phyloP scores from a whole-genome alignment of 2,113 vertebrate species.

The Lota lota region DNA sequence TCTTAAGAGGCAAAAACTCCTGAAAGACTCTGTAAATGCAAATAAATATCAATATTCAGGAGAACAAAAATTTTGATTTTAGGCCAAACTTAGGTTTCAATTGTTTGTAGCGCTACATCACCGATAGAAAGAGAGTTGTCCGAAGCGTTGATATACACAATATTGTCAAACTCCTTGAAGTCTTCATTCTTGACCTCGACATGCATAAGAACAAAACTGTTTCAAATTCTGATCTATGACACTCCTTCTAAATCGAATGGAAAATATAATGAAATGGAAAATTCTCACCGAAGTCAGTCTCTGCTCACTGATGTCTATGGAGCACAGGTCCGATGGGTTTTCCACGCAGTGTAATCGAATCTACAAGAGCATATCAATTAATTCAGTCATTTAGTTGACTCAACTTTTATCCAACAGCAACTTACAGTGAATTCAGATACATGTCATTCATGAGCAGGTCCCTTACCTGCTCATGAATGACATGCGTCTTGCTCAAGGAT shows the following conservation, averaged over 20 bases:
- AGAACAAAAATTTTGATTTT: background rate
- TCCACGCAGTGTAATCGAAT: constrained; percentile 73
- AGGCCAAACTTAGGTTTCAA: background rate
- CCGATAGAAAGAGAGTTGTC: constrained; percentile 80
- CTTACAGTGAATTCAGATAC: too few relatives aligned
- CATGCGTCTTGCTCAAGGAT: too few relatives aligned
- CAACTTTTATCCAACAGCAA: too few relatives aligned
- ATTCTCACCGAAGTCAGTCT: constrained; percentile 74
- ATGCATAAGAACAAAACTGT: background rate
- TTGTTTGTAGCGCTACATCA: constrained; percentile 41
- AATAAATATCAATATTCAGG: background rate
- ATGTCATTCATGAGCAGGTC: too few relatives aligned
- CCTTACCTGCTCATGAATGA: too few relatives aligned
- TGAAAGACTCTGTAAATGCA: constrained; percentile 71
- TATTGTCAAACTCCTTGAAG: constrained; percentile 74
- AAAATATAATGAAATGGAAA: too few relatives aligned
- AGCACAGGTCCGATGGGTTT: constrained; percentile 77
- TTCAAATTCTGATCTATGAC: background rate
- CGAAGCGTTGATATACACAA: constrained; percentile 80
- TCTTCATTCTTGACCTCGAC: constrained; percentile 79
- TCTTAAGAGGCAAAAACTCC: constrained; percentile 74
- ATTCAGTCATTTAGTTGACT: too few relatives aligned
- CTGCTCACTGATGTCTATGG: constrained; percentile 74
- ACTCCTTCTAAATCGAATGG: too few relatives aligned
- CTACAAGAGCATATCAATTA: constrained; percentile 52